Percentiles rank a stretch among this genome's conserved stretches.
phyloP scores from a whole-genome alignment of 2,888 invertebrate genomes.

The Lithophane semibrunnea region DNA sequence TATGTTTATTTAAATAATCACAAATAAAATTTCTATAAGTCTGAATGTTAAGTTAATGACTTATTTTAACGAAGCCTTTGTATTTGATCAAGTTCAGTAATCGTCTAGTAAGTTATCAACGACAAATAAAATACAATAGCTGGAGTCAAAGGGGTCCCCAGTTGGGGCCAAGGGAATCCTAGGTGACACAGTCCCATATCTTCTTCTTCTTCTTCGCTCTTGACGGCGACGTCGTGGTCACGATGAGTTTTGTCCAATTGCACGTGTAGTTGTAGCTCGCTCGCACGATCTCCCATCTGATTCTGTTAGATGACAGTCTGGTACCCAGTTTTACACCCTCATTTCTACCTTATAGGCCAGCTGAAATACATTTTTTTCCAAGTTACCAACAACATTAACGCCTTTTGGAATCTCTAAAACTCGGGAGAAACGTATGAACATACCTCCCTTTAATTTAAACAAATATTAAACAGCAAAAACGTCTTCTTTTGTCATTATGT shows the following conservation, averaged over 20 bases:
- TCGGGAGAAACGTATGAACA: background rate
- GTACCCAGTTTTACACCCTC: background rate
- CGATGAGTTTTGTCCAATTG: too few species aligned
- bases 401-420: background rate
- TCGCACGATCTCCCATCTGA: too few species aligned
- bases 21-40: background rate
- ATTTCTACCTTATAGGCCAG: too few species aligned
- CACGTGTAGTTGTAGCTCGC: too few species aligned
- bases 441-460: background rate
- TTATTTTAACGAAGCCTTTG: background rate
- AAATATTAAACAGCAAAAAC: background rate
- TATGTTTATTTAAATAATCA: slow-evolving; percentile 4
- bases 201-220: too few species aligned
- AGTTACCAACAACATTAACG: background rate
- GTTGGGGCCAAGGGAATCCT: background rate
- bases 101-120: background rate
- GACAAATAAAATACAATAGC: background rate
- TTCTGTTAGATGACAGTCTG: too few species aligned
- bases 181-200: background rate
- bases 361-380: too few species aligned
- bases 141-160: background rate
- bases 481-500: background rate
- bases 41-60: background rate
- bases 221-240: too few species aligned
- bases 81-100: background rate